phyloP scores from a whole-genome alignment of 2,888 invertebrate genomes.

The Chalcis sispes region DNA sequence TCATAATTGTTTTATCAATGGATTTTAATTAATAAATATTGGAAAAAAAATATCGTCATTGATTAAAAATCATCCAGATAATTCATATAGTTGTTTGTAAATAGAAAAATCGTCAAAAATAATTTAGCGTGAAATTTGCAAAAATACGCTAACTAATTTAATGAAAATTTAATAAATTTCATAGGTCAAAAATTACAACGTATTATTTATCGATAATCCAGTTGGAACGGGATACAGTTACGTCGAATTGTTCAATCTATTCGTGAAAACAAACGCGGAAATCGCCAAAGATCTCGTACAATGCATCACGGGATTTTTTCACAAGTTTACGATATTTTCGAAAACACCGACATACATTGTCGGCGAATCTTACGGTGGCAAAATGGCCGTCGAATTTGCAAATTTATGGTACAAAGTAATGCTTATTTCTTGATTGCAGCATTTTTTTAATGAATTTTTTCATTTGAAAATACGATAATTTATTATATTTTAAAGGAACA shows the following conservation, averaged over 20 bases:
- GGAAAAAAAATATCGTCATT: no score
- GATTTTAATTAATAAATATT: no score
- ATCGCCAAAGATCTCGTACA: constrained; percentile 86
- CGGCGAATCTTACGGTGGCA: constrained; percentile 94
- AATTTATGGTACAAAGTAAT: constrained; percentile 78
- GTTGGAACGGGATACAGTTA: constrained; percentile 93
- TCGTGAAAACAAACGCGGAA: constrained; percentile 80
- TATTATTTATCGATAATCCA: constrained; percentile 93
- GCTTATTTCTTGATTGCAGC: background rate
- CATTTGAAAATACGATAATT: background rate
- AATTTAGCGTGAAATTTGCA: no score
- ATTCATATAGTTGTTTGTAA: no score
- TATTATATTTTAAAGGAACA: constrained; percentile 55
- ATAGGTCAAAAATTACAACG: constrained; percentile 86
- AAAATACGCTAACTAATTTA: no score
- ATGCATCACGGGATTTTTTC: constrained; percentile 84
- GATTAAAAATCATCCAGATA: no score
- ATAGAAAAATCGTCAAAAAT: no score
- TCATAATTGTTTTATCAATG: no score
- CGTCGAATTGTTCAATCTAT: constrained; percentile 78
- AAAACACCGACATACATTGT: constrained; percentile 88
- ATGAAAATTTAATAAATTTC: no score
- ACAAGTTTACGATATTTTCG: constrained; percentile 83
- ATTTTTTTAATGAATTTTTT: background rate
- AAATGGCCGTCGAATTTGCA: constrained; percentile 93